phyloP scores from a whole-genome alignment of 2,888 invertebrate species.

The Aspidiotus destructor region DNA sequence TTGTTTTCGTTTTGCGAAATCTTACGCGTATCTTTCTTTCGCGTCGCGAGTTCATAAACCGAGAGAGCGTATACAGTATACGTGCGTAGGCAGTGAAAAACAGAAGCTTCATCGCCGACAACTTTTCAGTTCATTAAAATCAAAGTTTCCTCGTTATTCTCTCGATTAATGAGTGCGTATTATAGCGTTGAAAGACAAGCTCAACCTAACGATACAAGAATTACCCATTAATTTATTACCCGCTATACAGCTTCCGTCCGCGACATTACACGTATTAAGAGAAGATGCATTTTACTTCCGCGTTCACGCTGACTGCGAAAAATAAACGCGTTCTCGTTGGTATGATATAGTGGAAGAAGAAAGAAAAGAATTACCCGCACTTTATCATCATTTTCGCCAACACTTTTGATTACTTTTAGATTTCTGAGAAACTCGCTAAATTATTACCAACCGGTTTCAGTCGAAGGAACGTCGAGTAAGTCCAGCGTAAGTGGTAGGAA shows the following conservation, averaged over 20 bases:
- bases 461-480: too few species aligned
- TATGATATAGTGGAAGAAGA: not conserved
- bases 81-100: not conserved
- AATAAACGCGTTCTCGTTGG: not conserved
- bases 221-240: slow-evolving; percentile 33
- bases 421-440: too few species aligned
- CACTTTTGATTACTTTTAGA: too few species aligned
- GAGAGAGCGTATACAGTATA: not conserved
- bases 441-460: too few species aligned
- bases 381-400: not conserved
- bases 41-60: not conserved
- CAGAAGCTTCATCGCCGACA: not conserved
- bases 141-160: slow-evolving; percentile 28
- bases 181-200: slow-evolving; percentile 31
- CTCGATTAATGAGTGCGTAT: slow-evolving; percentile 29
- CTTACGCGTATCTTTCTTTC: not conserved
- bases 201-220: slow-evolving; percentile 32
- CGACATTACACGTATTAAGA: not conserved
- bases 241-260: slow-evolving; percentile 12
- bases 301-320: not conserved
- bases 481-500: too few species aligned
- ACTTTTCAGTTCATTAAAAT: slow-evolving; percentile 32
- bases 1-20: not conserved
- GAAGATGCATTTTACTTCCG: slow-evolving; percentile 22
- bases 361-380: not conserved